Evolutionary conservation across 2,888 invertebrate genomes (phyloP), one percentile per base, ranked within the genome.

Genomic region (Tetramorium bicarinatum): DNA sequence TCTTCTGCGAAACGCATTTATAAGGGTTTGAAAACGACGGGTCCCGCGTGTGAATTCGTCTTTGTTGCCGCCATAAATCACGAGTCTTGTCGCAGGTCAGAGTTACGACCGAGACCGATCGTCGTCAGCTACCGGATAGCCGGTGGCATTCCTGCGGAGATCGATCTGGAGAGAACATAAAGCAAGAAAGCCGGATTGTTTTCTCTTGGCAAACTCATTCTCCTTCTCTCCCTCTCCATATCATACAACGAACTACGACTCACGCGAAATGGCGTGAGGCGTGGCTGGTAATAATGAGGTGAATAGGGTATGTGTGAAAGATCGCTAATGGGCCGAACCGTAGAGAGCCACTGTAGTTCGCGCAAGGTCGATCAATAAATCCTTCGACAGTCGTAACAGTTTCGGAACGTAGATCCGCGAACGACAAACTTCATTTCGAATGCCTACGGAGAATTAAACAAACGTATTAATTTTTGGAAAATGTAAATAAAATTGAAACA

Each of bases 271-370:
- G 69, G 82, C 75, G 41, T 59, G 67, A 87, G 90, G 88, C 71
- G 89, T 82, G 89, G 86, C 66, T 85, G 88, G 87, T 88, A 85
- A 88, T 87, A 87, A 87, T 81, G 86, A 88, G 86, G 67, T 83
- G 79, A 85, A 88, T 85, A 87, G 61, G 82, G 79, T 82, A 85
- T 79, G 86, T 77, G 25, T 76, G 66, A 83, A 62, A 64, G 54
- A 67, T 82, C 66, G 83, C 80, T 86, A 83, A 83, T 59, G 34
- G 25, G 71, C 8, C 25, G 38, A 44, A n/a, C 25, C 18, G 41
- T 49, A 18, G 80, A 29, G 80, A 86, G 85, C 76, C 49, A 82
- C 72, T 81, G 88, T 75, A 54, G 84, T 83, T 86, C 84, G 85
- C 84, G 84, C 69, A 82, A 84, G 87, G 56, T 62, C 71, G 54